phyloP scores from a whole-genome alignment of 2,888 invertebrate genomes.

The Eristalis intricaria region DNA sequence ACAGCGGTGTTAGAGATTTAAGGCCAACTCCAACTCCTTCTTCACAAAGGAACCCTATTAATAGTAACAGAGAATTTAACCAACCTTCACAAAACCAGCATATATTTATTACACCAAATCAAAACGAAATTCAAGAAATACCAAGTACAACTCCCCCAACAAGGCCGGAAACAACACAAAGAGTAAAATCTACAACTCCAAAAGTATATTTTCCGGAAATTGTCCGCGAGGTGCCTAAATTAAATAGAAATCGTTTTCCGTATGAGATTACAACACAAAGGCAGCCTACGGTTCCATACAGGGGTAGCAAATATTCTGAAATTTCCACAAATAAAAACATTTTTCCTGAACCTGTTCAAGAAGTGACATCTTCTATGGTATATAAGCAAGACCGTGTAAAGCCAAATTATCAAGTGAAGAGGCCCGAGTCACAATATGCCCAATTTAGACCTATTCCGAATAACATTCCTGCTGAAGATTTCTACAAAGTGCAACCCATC shows the following conservation, averaged over 20 bases:
- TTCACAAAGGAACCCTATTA: constrained; percentile 32
- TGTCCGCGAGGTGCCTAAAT: constrained; percentile 56
- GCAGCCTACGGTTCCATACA: constrained; percentile 72
- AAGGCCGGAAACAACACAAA: constrained; percentile 55
- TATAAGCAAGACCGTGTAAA: constrained; percentile 78
- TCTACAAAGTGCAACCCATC: constrained; percentile 75
- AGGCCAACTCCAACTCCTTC: constrained; percentile 20
- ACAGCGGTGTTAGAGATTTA: constrained; percentile 32
- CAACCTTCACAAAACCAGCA: constrained; percentile 45
- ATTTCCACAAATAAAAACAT: constrained; percentile 73
- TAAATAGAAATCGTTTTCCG: constrained; percentile 69
- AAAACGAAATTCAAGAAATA: constrained; percentile 64
- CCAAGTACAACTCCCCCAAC: constrained; percentile 54
- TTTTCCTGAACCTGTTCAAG: constrained; percentile 78
- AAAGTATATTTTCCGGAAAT: constrained; percentile 73
- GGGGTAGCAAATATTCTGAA: constrained; percentile 79
- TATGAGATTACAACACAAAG: constrained; percentile 74
- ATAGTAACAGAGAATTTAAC: constrained; percentile 30
- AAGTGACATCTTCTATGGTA: constrained; percentile 78
- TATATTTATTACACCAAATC: constrained; percentile 74
- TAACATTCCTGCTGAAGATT: constrained; percentile 79
- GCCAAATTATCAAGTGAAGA: constrained; percentile 74
- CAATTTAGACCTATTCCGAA: constrained; percentile 77
- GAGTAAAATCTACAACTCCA: constrained; percentile 69
- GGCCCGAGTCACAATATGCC: constrained; percentile 76